Evolutionary conservation across 2,113 vertebrate species (phyloP).

Genomic region (Crocuta crocuta): DNA sequence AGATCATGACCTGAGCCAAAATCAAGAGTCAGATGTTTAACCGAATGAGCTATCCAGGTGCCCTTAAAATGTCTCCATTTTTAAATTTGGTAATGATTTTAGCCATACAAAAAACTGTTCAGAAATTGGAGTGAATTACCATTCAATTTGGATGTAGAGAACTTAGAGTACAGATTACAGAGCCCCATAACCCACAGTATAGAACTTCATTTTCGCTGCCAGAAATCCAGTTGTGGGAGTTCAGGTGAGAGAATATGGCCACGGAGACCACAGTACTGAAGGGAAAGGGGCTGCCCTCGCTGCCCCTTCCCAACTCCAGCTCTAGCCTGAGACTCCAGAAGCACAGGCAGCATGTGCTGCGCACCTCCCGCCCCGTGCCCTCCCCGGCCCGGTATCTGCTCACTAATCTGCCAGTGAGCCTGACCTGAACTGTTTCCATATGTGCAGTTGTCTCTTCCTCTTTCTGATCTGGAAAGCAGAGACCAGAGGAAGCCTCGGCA

Average conservation of each 20-base stretch:
- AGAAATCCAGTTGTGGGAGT: neutral
- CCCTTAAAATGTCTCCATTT: neutral
- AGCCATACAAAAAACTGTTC: neutral
- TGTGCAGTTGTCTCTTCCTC: neutral
- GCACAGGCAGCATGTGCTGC: neutral
- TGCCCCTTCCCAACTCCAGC: neutral
- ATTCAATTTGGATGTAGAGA: neutral
- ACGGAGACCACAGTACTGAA: neutral
- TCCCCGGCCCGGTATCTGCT: neutral
- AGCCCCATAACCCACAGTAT: neutral
- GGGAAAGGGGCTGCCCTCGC: neutral
- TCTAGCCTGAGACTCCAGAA: neutral
- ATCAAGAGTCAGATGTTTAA: no score
- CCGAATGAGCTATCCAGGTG: no score
- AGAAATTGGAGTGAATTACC: neutral
- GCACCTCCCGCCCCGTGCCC: neutral
- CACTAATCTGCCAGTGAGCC: neutral
- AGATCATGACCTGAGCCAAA: no score
- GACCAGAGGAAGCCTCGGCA: neutral
- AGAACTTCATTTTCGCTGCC: neutral
- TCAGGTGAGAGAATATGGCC: neutral
- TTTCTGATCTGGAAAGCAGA: neutral
- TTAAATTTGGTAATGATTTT: neutral
- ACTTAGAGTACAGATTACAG: neutral
- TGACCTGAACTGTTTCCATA: slow-evolving; percentile 9